phyloP scores from a whole-genome alignment of 2,113 vertebrate genomes.

The Arvicanthis niloticus region DNA sequence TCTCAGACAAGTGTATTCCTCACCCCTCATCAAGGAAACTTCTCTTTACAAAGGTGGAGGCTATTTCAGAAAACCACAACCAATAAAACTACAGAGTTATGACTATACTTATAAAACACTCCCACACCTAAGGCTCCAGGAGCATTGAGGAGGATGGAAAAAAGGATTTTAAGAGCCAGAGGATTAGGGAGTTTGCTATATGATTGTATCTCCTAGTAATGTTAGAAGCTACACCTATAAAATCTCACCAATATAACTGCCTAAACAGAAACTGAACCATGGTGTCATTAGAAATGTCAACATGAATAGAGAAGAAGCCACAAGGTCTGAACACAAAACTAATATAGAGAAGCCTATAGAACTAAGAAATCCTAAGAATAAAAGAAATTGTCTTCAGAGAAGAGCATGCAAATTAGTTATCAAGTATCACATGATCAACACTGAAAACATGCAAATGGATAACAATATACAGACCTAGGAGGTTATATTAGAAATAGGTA shows the following conservation, averaged over 20 bases:
- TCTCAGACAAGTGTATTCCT: not conserved
- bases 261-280: not conserved
- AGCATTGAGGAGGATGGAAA: not conserved
- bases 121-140: not conserved
- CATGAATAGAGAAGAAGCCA: not conserved
- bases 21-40: not conserved
- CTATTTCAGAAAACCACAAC: not conserved
- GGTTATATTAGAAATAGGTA: not conserved
- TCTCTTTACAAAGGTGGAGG: not conserved
- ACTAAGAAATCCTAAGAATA: not conserved
- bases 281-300: not conserved
- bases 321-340: not conserved
- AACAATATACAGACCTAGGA: not conserved
- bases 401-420: not conserved
- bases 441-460: not conserved
- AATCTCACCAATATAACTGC: not conserved
- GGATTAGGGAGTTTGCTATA: not conserved
- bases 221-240: not conserved
- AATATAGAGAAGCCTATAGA: not conserved
- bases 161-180: not conserved
- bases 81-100: not conserved
- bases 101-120: not conserved
- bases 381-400: not conserved
- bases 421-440: not conserved
- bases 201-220: not conserved